A percentile compares a stretch with the other conserved stretches of the same genome.
Conservation (phyloP, 2,888 invertebrate species). For the Apamea anceps region DNA sequence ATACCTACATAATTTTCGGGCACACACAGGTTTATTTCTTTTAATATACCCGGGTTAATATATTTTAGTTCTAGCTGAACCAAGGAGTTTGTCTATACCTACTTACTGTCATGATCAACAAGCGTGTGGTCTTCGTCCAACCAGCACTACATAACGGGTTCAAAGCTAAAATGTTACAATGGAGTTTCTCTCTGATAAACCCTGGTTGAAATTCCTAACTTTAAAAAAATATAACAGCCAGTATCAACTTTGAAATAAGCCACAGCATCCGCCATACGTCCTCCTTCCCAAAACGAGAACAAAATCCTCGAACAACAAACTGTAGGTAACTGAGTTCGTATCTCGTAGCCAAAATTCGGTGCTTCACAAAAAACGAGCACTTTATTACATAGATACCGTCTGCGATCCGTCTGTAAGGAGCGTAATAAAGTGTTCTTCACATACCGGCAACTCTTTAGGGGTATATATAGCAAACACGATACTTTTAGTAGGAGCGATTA, state of each 20-base stretch:
- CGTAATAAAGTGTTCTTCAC: slow-evolving; percentile 67
- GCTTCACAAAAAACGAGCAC: slow-evolving; percentile 40
- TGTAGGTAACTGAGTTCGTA: slow-evolving; percentile 23
- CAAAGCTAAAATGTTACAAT: not conserved
- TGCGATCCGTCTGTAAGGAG: slow-evolving; percentile 52
- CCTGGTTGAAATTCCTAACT: not conserved
- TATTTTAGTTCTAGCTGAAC: not conserved
- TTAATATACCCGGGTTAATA: no score
- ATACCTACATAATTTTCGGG: no score
- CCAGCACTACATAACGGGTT: not conserved
- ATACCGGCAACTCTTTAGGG: slow-evolving; percentile 37
- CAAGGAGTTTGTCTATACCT: not conserved
- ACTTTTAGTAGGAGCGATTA: not conserved
- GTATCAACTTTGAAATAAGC: not conserved
- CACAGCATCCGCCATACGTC: not conserved
- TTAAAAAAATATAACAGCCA: slow-evolving; percentile 5
- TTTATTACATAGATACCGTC: slow-evolving; percentile 61
- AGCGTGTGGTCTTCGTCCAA: not conserved
- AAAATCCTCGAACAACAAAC: slow-evolving; percentile 42
- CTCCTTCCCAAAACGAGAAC: slow-evolving; percentile 16
- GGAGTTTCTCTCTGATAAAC: not conserved
- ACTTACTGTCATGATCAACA: not conserved
- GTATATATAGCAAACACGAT: not conserved
- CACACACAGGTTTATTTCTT: no score
- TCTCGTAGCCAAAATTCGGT: slow-evolving; percentile 42